Base-by-base conservation (phyloP, 1,140 invertebrate genomes). In the Ostrea denselamellosa region DNA sequence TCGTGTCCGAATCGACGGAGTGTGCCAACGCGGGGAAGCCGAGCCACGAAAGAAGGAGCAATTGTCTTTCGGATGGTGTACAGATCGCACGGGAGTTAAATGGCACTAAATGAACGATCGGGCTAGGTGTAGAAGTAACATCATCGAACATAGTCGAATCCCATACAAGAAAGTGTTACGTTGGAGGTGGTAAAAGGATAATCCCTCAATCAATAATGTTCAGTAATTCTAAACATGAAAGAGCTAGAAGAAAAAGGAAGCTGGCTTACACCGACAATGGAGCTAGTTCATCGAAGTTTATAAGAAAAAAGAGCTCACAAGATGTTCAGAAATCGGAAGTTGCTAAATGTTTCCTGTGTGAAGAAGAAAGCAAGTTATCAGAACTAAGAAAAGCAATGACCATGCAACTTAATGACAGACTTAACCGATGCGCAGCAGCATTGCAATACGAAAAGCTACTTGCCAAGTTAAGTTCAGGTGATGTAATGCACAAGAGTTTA, bases 401-500 rank as follows among this genome's bases (percentile, higher is more conserved):
- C 22, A 71, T 71, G 65, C 65, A 71, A 71, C 25, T 71, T 7
- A 71, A 71, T 22, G 25, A 8, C n/a, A 71, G 25, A 12, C 22
- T 71, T 9, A 8, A 71, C 8, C 65, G 25, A 14, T 86, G 17
- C 51, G 22, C 85, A 51, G 4, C 0, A 8, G 68, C 14, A 9
- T 71, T 86, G 62, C 85, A 86, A 62, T 28, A 86, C 51, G 22
- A 65, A n/a, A 71, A 68, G 8, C 52, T 86, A 19, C 44, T 86
- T 17, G 85, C 85, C 17, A 89, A 71, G 22, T 68, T 89, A 58
- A 89, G 90, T 89, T 58, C 17, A 25, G 71, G 89, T 34, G 89
- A 88, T 87, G 71, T 89, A 34, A 82, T n/a, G 89, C 89, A 83
- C 87, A 87, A 83, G 89, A 91, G 56, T 22, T 85, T 10, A 90